These are phyloP conservation scores for Charanyca ferruginea DNA, from an alignment of 2,888 invertebrate species.

Conservation along the genomic window DNA sequence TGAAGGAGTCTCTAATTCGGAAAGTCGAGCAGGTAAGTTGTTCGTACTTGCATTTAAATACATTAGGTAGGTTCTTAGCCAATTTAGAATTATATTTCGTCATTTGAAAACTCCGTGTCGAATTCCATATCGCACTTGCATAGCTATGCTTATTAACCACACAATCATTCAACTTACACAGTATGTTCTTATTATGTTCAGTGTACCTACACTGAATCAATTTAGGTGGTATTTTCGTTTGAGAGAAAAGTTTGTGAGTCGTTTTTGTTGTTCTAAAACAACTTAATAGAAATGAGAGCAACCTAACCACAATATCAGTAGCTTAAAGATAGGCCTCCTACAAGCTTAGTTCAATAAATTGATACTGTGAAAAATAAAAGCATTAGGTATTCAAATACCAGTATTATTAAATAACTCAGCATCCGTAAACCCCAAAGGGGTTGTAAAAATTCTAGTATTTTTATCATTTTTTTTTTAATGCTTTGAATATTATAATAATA, in stretches of 20 bases:
- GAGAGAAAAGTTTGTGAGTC: not conserved
- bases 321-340: not conserved
- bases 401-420: no score
- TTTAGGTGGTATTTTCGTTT: not conserved
- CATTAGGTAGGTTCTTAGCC: not conserved
- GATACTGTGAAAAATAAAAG: no score
- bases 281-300: not conserved
- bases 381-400: not conserved
- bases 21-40: constrained; percentile 95
- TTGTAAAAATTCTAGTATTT: not conserved
- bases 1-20: constrained; percentile 93
- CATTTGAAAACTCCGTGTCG: constrained; percentile 41
- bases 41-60: constrained; percentile 8
- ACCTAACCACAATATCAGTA: not conserved
- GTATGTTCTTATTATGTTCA: not conserved
- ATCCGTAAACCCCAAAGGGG: not conserved
- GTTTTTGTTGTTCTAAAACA: not conserved
- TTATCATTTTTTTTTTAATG: no score
- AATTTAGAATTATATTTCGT: constrained; percentile 22
- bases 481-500: no score
- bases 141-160: constrained; percentile 17
- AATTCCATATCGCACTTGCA: constrained; percentile 33
- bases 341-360: not conserved
- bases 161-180: constrained; percentile 17
- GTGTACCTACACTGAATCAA: not conserved